Evolutionary conservation across 2,797 vertebrate genomes (phyloP).

Genomic region (Falco biarmicus): DNA sequence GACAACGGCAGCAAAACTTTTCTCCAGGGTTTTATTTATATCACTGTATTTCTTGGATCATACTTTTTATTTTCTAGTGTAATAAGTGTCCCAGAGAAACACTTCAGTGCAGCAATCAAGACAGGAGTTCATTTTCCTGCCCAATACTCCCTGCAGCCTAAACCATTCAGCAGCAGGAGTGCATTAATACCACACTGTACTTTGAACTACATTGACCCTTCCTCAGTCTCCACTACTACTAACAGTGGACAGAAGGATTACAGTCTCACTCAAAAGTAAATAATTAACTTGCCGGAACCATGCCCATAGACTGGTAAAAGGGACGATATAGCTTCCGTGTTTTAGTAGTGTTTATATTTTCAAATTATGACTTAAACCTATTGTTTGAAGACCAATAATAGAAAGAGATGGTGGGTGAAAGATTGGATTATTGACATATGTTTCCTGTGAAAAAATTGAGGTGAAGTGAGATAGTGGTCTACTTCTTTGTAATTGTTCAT

Average conservation of each 20-base stretch:
- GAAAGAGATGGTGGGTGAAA: neutral
- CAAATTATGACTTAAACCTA: neutral
- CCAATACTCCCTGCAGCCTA: neutral
- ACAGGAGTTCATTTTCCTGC: constrained; percentile 7
- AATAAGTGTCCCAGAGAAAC: neutral
- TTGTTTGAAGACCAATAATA: neutral
- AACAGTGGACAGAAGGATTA: neutral
- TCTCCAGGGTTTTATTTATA: neutral
- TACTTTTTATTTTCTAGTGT: neutral
- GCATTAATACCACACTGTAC: neutral
- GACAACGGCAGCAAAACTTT: neutral
- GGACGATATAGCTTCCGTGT: neutral
- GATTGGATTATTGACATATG: neutral
- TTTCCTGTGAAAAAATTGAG: neutral
- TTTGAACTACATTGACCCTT: neutral
- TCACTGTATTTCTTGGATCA: neutral
- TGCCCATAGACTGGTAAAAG: neutral
- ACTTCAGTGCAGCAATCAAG: neutral
- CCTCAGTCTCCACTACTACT: neutral
- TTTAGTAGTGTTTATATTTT: neutral
- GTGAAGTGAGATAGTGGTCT: neutral
- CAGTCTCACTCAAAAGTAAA: neutral
- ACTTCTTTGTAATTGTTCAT: neutral
- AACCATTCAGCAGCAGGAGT: neutral
- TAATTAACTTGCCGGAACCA: neutral